Conservation (phyloP, 2,113 vertebrate species). For the Cyanistes caeruleus region DNA sequence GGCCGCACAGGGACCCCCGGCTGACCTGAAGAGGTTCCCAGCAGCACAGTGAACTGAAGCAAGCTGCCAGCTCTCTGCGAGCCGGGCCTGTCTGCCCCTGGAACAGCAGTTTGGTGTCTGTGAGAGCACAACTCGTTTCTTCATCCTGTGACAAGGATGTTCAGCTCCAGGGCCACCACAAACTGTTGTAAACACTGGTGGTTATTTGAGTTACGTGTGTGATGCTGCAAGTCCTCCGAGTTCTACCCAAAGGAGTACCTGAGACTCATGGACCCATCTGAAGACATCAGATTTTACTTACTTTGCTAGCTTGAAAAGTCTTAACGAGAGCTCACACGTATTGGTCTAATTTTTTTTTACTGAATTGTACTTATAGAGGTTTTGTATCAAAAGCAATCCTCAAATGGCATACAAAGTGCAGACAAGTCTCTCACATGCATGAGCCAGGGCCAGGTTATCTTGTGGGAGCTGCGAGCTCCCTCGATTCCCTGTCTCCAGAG, state of each 20-base stretch:
- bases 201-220: background rate
- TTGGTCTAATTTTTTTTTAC: background rate
- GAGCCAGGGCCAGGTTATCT: background rate
- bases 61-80: background rate
- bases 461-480: background rate
- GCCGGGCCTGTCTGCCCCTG: background rate
- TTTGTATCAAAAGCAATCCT: constrained; percentile 13
- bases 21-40: fast-evolving
- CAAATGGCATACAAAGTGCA: background rate
- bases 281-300: background rate
- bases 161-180: background rate
- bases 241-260: background rate
- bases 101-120: background rate
- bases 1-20: background rate
- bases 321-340: background rate
- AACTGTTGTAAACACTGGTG: background rate
- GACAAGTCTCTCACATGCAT: background rate
- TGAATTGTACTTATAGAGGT: background rate
- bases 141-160: background rate
- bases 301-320: background rate
- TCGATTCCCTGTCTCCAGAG: constrained; percentile 23
- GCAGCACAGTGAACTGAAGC: background rate
- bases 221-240: background rate
- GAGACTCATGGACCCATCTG: background rate
- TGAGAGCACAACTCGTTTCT: background rate